Conservation (phyloP, 2,113 vertebrate genomes). For the Crotalus helleri region DNA sequence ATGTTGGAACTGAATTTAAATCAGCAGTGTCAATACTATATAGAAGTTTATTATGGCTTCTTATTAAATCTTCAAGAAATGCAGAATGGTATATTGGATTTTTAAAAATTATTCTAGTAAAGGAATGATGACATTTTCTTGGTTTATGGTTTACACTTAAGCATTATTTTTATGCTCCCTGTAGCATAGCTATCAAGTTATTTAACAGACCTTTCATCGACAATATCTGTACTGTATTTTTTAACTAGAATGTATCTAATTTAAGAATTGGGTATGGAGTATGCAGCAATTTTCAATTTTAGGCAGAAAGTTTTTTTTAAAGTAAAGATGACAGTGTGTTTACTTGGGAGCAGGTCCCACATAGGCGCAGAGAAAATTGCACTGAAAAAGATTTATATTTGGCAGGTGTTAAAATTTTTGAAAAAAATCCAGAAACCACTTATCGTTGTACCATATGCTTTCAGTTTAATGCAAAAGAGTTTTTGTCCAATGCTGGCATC, state of each 20-base stretch:
- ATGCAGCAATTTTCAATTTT: background rate
- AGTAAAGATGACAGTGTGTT: background rate
- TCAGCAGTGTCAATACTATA: background rate
- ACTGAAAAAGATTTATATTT: background rate
- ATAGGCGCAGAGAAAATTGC: background rate
- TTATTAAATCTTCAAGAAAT: slow-evolving; percentile 12
- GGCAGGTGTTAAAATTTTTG: background rate
- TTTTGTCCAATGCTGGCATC: background rate
- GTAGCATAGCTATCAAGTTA: background rate
- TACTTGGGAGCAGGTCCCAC: background rate
- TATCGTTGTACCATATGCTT: background rate
- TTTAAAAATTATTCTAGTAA: background rate
- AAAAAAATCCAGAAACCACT: background rate
- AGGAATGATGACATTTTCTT: background rate
- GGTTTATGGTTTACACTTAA: background rate
- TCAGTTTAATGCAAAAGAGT: background rate
- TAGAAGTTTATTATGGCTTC: background rate
- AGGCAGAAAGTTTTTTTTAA: background rate
- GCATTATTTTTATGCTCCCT: background rate
- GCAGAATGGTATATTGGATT: background rate
- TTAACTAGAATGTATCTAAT: background rate
- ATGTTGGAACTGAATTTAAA: background rate
- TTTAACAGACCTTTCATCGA: background rate
- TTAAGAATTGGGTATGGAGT: background rate
- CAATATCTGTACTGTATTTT: background rate